phyloP scores from a whole-genome alignment of 2,888 invertebrate genomes.

The Zaprionus obscuricornis region DNA sequence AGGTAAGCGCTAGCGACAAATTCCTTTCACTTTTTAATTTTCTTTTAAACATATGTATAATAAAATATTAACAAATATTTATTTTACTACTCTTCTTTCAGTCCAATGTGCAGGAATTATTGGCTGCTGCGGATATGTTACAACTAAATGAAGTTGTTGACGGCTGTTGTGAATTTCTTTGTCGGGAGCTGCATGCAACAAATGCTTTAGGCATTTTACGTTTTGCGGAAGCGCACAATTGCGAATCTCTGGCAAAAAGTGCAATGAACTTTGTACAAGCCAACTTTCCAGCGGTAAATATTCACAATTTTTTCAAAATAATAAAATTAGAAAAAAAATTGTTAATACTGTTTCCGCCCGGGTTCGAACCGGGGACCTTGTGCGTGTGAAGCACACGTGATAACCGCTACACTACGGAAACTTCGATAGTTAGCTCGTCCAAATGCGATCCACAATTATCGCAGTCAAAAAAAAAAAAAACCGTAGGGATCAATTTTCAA shows the following conservation, averaged over 20 bases:
- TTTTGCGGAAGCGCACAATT: constrained; percentile 95
- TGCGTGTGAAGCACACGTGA: constrained; percentile 83
- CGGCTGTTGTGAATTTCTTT: constrained; percentile 93
- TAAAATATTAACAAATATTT: no score
- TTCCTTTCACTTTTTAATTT: no score
- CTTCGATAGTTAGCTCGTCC: no score
- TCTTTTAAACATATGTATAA: no score
- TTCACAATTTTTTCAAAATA: constrained; percentile 9
- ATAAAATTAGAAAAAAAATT: neutral
- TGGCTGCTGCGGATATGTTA: constrained; percentile 96
- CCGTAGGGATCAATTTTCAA: no score
- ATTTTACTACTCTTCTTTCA: no score
- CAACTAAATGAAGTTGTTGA: constrained; percentile 92
- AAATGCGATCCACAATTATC: no score
- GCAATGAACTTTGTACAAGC: constrained; percentile 92
- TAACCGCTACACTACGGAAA: constrained; percentile 83
- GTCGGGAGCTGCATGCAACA: constrained; percentile 92
- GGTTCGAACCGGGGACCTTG: constrained; percentile 56
- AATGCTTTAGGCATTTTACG: constrained; percentile 96
- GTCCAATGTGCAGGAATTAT: constrained; percentile 93
- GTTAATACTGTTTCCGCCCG: constrained; percentile 6
- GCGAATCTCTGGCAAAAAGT: constrained; percentile 89
- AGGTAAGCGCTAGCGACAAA: no score
- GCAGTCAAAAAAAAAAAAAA: no score
- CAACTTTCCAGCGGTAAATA: constrained; percentile 91